Evolutionary conservation across 2,113 vertebrate species (phyloP), one percentile per base, ranked within the genome.

Genomic region (Corythaeola cristata): DNA sequence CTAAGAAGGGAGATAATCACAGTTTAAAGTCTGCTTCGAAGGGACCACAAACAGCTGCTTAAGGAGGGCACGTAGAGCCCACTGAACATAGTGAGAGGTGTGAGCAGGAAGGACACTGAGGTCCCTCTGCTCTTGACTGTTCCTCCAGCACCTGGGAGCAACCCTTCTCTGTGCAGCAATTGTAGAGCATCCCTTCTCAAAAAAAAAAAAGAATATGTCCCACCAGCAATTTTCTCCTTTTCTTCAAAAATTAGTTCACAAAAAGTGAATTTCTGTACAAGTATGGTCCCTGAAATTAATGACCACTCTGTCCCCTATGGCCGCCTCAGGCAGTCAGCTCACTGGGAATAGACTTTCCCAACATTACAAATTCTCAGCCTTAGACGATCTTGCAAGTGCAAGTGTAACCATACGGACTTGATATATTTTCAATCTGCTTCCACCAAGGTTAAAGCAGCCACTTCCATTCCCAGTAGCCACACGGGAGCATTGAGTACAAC

Each of bases 41-140:
- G 18, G 33, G 17, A 9, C 3, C 21, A 45, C 20, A 50, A 50
- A 30, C 5, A 78, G 39, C 47, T 55, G 27, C 22, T 35, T 72
- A 63, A 32, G 32, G 27, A 73, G 35, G 16, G 21, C 17, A 63
- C 0, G 1, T 9, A 83, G 33, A 58, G 17, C 14, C 9, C 12
- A 20, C 27, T 21, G 32, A 73, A 35, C 17, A 28, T 4, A 22
- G 24, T 32, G 55, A 23, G 37, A 56, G 26, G 37, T 12, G 28
- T 17, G 23, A 71, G 33, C 30, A 47, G 35, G 11, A 76, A 49
- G n/a, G 53, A 24, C 41, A 32, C 1, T 8, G 27, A 50, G 21
- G 18, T 45, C 15, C 17, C 32, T 64, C 26, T 1, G 2, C 18
- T 11, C 11, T 28, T 0, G 1, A 6, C 13, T 4, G 2, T 52